These are phyloP conservation scores for Vipera ursinii DNA, from an alignment of 2,797 vertebrate species.

Conservation along the genomic window DNA sequence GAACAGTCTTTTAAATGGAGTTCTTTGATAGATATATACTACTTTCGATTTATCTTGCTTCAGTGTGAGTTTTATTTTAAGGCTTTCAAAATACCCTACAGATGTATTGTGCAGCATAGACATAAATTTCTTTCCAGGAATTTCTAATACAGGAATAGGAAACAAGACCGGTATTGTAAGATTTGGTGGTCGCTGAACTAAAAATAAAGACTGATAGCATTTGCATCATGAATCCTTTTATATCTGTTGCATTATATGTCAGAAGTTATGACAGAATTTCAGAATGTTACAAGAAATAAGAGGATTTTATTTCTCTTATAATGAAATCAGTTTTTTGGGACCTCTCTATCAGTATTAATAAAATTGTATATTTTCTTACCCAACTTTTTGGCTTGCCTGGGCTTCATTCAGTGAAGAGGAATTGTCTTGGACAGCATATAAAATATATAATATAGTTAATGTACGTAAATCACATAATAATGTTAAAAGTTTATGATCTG, in stretches of 20 bases:
- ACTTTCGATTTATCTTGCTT: background rate
- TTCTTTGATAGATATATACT: background rate
- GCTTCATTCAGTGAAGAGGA: background rate
- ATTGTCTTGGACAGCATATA: background rate
- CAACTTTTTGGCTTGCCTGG: background rate
- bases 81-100: background rate
- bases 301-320: background rate
- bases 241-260: background rate
- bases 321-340: background rate
- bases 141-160: background rate
- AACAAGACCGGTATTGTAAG: background rate
- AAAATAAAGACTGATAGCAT: background rate
- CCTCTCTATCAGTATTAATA: constrained; percentile 16
- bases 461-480: background rate
- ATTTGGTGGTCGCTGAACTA: background rate
- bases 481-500: background rate
- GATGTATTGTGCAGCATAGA: background rate
- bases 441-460: background rate
- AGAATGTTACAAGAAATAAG: background rate
- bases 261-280: background rate
- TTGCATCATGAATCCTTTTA: background rate
- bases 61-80: background rate
- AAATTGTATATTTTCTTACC: background rate
- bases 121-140: background rate
- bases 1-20: constrained; percentile 14